These are phyloP conservation scores for Cephus pygmeus DNA, from an alignment of 2,888 invertebrate genomes.

Conservation along the genomic window DNA sequence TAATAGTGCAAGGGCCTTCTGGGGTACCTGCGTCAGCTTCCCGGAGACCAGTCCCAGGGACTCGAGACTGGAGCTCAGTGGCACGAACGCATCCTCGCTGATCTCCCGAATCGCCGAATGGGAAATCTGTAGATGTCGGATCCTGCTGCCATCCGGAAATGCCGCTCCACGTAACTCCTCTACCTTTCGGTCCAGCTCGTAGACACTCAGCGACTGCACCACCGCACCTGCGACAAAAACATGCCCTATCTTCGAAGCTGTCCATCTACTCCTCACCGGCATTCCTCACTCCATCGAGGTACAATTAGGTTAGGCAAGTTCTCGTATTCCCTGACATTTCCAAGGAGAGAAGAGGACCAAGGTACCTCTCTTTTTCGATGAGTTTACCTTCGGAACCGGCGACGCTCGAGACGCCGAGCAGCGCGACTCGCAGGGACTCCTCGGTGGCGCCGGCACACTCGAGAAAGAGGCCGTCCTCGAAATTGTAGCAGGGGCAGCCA, in stretches of 20 bases:
- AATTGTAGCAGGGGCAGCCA: conserved; percentile 91
- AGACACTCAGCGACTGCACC: conserved; percentile 87
- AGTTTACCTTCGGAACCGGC: conserved; percentile 70
- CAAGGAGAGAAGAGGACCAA: background rate
- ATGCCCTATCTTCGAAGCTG: background rate
- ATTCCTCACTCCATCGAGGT: background rate
- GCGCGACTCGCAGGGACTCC: conserved; percentile 77
- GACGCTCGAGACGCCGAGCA: conserved; percentile 72
- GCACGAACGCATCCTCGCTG: conserved; percentile 60
- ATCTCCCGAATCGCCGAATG: conserved; percentile 72
- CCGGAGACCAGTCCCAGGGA: conserved; percentile 83
- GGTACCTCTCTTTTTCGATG: background rate
- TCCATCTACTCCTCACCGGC: background rate
- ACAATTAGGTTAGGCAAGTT: background rate
- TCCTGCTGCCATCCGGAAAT: conserved; percentile 77
- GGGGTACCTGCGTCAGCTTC: conserved; percentile 79
- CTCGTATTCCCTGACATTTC: no score
- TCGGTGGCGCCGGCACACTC: conserved; percentile 89
- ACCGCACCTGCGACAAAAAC: conserved; percentile 53
- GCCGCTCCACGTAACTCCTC: conserved; percentile 80
- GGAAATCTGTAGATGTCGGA: conserved; percentile 82
- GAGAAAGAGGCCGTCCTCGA: conserved; percentile 90
- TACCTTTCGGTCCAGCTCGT: conserved; percentile 86
- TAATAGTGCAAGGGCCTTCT: conserved; percentile 80
- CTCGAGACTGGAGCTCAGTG: conserved; percentile 69